Conservation (phyloP, 2,888 invertebrate species). For the Caenorhabditis doughertyi region DNA sequence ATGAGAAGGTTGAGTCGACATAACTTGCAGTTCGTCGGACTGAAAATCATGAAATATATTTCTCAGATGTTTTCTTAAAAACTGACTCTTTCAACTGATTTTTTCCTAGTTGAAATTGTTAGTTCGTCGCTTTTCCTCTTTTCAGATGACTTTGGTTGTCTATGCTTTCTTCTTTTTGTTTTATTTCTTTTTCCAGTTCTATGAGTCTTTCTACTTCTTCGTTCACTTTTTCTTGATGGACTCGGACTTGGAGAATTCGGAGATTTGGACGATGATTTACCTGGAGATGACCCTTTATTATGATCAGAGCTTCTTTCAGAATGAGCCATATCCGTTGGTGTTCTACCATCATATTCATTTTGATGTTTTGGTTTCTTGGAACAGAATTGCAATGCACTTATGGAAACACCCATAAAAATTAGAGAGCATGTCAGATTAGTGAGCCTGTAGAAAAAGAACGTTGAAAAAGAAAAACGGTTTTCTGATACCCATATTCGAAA, state of each 20-base stretch:
- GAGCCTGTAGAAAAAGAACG: background rate
- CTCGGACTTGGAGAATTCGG: background rate
- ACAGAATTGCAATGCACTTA: slow-evolving; percentile 4
- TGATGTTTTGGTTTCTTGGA: background rate
- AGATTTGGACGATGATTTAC: background rate
- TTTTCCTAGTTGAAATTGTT: background rate
- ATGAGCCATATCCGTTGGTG: background rate
- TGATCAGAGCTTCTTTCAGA: slow-evolving; percentile 3
- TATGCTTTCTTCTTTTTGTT: background rate
- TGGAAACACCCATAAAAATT: background rate
- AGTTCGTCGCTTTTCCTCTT: too few species aligned
- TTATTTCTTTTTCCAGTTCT: background rate
- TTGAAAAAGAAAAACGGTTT: background rate
- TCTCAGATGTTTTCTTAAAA: background rate
- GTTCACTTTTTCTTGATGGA: background rate
- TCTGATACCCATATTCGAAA: background rate
- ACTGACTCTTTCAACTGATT: background rate
- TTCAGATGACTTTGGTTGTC: background rate
- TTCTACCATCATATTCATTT: background rate
- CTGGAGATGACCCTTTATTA: background rate
- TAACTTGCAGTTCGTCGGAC: background rate
- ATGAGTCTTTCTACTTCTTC: background rate
- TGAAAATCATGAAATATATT: background rate
- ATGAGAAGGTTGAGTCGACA: slow-evolving; percentile 18
- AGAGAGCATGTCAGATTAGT: background rate